phyloP scores from a whole-genome alignment of 2,888 invertebrate genomes.

The Coenonympha arcania region DNA sequence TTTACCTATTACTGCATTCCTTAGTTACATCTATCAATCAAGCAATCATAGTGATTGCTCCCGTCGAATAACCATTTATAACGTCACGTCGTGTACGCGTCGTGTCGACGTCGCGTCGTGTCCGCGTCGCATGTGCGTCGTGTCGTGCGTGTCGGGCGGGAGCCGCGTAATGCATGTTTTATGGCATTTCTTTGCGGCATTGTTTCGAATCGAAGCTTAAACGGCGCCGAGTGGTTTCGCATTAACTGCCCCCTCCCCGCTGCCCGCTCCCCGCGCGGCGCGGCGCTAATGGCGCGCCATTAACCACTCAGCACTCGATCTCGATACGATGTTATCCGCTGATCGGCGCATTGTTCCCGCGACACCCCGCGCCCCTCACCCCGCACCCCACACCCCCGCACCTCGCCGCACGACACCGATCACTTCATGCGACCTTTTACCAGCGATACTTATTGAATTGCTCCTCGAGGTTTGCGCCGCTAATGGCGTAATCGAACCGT shows the following conservation, averaged over 20 bases:
- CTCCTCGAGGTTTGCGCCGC: no score
- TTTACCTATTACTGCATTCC: no score
- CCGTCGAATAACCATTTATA: no score
- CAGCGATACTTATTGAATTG: no score
- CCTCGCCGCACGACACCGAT: no score
- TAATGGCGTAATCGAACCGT: no score
- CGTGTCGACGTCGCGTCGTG: not conserved
- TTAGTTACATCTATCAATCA: no score
- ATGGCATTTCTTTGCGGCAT: conserved; percentile 31
- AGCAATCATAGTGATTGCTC: no score
- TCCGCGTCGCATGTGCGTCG: conserved; percentile 1
- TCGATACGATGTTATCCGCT: conserved; percentile 27
- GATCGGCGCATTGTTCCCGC: conserved; percentile 28
- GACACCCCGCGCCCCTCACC: not conserved
- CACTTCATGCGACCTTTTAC: no score
- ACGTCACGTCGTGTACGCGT: no score
- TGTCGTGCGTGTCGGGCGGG: conserved; percentile 6
- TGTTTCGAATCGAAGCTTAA: conserved; percentile 34
- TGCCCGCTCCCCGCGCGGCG: not conserved
- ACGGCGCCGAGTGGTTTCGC: conserved; percentile 32
- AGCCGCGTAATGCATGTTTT: conserved; percentile 30
- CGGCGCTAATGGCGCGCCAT: conserved; percentile 30
- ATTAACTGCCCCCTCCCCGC: conserved; percentile 21
- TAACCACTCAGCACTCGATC: conserved; percentile 30
- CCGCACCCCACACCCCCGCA: not conserved